Base-by-base conservation (phyloP, 2,113 vertebrate genomes). In the Elachura formosa region DNA sequence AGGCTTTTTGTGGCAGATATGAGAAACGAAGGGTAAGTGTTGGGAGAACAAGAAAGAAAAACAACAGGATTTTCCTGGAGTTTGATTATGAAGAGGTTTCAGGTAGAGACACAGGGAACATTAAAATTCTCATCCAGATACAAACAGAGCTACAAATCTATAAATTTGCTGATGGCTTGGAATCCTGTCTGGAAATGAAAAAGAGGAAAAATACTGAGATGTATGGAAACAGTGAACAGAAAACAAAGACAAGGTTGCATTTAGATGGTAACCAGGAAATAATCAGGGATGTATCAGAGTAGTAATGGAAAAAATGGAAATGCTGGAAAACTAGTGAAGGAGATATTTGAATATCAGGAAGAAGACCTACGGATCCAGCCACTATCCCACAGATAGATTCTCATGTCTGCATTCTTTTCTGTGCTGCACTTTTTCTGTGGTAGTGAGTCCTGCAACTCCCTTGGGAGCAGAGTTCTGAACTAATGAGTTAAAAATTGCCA, bases 361-460 rank as follows among this genome's bases (percentile, higher is more conserved):
- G 26, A 61, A 6, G 5, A 64, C 5, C n/a, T 82, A 8, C 49
- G 26, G 46, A 22, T 24, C 11, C 15, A 73, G 6, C 24, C 1
- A 4, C 21, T 9, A 2, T 45, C 23, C 23, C 11, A 29, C 1
- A 2, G 33, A 12, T 11, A 41, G 8, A 76, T 11, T 1, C 3
- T 41, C 7, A 18, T 49, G 29, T 8, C 54, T 69, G 9, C 62
- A 15, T 21, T 10, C 3, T 85, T 83, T 80, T 73, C 78, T 73
- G 0, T 9, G 0, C 13, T 16, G 6, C 48, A 12, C 12, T 82
- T 61, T 59, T 73, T 11, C 15, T 38, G 4, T 38, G n/a, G 9
- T 11, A 22, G 22, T 0, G 0, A 80, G 72, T 54, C 12, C 29
- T 40, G 21, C 16, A 66, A 2, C 62, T 86, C 34, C 24, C 8